These are phyloP conservation scores for Pycnonotus jocosus DNA, from an alignment of 2,113 vertebrate species.

Conservation along the genomic window DNA sequence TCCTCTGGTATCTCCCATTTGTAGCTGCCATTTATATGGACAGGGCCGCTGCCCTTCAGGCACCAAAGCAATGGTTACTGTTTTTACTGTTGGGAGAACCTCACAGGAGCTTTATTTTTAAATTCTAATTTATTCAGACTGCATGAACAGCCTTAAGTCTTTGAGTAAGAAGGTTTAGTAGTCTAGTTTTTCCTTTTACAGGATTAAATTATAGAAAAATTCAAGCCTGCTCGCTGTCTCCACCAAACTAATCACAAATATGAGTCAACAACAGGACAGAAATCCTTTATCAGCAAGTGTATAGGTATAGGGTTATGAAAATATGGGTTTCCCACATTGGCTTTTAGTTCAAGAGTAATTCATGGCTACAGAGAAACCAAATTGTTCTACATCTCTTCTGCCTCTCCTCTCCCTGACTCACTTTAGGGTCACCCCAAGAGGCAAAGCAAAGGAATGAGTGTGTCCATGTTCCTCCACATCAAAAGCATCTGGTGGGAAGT, in stretches of 20 bases:
- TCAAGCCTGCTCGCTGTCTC: not conserved
- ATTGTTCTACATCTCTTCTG: not conserved
- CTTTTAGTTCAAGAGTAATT: not conserved
- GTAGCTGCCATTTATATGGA: not conserved
- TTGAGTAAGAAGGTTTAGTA: not conserved
- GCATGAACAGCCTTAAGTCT: not conserved
- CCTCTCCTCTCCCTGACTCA: not conserved
- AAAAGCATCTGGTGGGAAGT: not conserved
- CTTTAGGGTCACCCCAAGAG: not conserved
- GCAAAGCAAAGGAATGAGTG: not conserved
- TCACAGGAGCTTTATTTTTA: not conserved
- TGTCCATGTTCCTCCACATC: not conserved
- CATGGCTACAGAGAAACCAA: not conserved
- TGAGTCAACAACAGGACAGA: not conserved
- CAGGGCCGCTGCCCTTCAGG: not conserved
- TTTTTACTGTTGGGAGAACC: not conserved
- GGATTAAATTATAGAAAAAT: not conserved
- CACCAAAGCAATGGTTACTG: not conserved
- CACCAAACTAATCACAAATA: not conserved
- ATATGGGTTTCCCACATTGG: not conserved
- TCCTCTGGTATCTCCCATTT: not conserved
- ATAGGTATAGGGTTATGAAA: not conserved
- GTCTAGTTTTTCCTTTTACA: not conserved
- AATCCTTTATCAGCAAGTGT: not conserved
- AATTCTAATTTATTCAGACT: not conserved